Evolutionary conservation across 2,113 vertebrate species (phyloP), one percentile per base, ranked within the genome.

Genomic region (Cisticola juncidis): DNA sequence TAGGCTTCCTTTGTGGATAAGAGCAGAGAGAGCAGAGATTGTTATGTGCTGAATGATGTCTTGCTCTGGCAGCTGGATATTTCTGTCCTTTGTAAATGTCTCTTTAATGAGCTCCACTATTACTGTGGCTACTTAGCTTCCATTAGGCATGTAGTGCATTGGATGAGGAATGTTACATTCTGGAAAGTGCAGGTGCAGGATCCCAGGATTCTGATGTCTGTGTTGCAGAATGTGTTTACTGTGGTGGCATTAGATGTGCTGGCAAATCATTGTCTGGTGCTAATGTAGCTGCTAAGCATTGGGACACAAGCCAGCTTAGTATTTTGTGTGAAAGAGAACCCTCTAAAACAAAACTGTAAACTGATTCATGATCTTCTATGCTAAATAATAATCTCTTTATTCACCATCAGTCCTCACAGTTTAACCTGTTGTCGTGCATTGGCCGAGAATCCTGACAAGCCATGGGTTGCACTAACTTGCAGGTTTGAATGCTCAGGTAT

Each of bases 181-280:
- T 92, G 82, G 33, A 44, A 69, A 58, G 56, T 15, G 86, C 82
- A 95, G 82, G 90, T 90, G 86, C 44, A 61, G 62, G 84, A 71
- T 89, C 56, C 72, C 42, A 12, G 71, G 71, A 62, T 88, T 93
- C 35, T 35, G 35, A 35, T 78, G 71, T 61, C 79, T 86, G 82
- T 81, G 50, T 53, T 77, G 62, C 56, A 83, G 95, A 77, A 83
- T 62, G 86, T 92, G 74, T 94, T 88, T 88, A 66, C 62, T 92
- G 66, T 83, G 82, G 54, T 95, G 71, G 71, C 35, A 54, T 88
- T 95, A 69, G 79, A 95, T 70, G 66, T 76, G 71, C 65, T 93
- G 68, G 71, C 68, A 62, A 66, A 71, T 83, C 62, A 73, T 70
- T 90, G 62, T 81, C 70, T 90, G 92, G 45, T 0, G 6, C 88